Evolutionary conservation across 2,888 invertebrate genomes (phyloP), one percentile per base, ranked within the genome.

Genomic region (Pollenia griseotomentosa): DNA sequence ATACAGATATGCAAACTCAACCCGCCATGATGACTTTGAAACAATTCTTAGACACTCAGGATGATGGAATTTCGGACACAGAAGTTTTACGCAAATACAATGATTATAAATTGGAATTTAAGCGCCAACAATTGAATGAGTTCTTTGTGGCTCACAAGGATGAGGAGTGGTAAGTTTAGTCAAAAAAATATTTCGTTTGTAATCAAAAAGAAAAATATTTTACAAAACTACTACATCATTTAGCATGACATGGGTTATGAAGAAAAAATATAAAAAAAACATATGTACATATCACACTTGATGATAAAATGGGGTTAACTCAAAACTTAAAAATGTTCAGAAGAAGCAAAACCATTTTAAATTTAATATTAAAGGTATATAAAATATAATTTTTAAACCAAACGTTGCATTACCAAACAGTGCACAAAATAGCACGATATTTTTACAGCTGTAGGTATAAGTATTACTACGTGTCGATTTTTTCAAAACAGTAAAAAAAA

Each of bases 61-160:
- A 99, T 93, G 99, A 99, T 94, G 97, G 97, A 88, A 99, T 99
- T 90, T 98, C 99, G 53, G 99, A 99, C 90, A 98, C 98, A 89
- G 99, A 99, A 92, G 98, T 99, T 3, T 96, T 99, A 89, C 96
- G 96, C 91, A 99, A 99, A 93, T 99, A 99, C 94, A 98, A 98
- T 94, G 99, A 99, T 92, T 99, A 99, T 94, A 99, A 99, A 94
- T 94, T 98, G 91, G 99, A 99, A 91, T 99, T 99, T 94, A 97
- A 97, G 91, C 95, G 98, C 77, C 98, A 98, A 93, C 99, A 99
- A 93, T 95, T 99, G 80, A 98, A 98, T 94, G 99, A 99, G 93
- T 99, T 99, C 94, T 99, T 99, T 94, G 97, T 99, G 90, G 97
- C 97, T 65, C 99, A 99, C 94, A 99, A 99, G 94, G 99, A 99